phyloP scores from a whole-genome alignment of 2,113 vertebrate genomes.

The Empidonax traillii region DNA sequence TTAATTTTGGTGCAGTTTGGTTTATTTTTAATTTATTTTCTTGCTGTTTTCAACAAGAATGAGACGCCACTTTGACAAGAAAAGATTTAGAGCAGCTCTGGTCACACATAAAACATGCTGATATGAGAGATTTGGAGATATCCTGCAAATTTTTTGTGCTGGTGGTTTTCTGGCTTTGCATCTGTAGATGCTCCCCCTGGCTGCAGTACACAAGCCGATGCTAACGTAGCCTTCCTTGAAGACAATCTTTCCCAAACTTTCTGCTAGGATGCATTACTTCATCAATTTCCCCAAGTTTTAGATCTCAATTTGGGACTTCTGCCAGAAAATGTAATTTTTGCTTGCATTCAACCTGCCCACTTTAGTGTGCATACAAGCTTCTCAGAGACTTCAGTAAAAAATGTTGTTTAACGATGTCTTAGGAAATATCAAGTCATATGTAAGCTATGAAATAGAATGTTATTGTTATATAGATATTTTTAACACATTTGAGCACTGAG shows the following conservation, averaged over 20 bases:
- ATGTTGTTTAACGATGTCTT: background rate
- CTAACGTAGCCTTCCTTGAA: background rate
- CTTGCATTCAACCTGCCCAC: background rate
- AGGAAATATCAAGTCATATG: slow-evolving; percentile 22
- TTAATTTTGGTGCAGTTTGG: background rate
- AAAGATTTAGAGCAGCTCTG: background rate
- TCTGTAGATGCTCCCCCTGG: background rate
- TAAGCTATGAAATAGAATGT: slow-evolving; percentile 26
- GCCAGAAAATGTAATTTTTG: background rate
- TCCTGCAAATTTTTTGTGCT: background rate
- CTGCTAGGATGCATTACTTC: background rate
- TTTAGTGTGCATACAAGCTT: background rate
- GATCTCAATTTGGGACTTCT: background rate
- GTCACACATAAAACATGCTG: background rate
- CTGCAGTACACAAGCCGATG: background rate
- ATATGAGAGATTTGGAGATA: background rate
- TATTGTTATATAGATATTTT: slow-evolving; percentile 29
- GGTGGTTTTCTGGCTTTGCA: background rate
- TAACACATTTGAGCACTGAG: background rate
- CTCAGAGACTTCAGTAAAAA: background rate
- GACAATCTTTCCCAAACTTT: background rate
- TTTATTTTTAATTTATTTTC: background rate
- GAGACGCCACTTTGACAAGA: background rate
- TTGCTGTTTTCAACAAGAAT: background rate
- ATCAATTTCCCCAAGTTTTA: background rate